Evolutionary conservation across 2,797 vertebrate genomes (phyloP), one percentile per base, ranked within the genome.

Genomic region (Oophaga sylvatica): DNA sequence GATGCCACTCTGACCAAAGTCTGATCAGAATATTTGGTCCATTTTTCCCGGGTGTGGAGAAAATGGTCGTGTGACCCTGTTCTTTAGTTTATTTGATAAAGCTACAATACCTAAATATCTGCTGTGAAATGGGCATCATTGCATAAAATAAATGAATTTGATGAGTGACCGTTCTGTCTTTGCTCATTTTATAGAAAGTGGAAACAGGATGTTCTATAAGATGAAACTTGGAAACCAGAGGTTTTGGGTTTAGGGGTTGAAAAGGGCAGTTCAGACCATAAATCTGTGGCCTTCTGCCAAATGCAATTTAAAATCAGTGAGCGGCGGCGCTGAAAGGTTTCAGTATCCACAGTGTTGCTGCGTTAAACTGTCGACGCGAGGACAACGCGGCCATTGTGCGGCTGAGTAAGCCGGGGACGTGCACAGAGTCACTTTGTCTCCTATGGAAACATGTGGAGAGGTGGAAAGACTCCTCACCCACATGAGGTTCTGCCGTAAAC

Each of bases 371-470:
- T 75, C n/a, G n/a, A 77, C 53, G n/a, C 62, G 84, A 83, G 79
- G 79, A 89, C 86, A 89, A 89, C 80, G 63, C 73, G 29, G 73
- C 41, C 79, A 86, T 89, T 89, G 88, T 89, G 56, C 22, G 62
- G 80, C 63, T n/a, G 63, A 70, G 83, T 67, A 63, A 81, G 53
- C 71, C 57, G 59, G 88, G 80, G 84, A 82, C 80, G 63, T 86
- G 84, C 45, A 89, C 88, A 89, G 63, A 67, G 84, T 86, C 57
- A 83, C 88, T 89, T 79, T 89, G 71, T 89, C 79, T 89, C 71
- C 82, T 68, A 59, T 86, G 88, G 79, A 80, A 87, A 83, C 62
- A 79, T 80, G 56, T 85, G 73, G 67, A 83, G 20, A 82, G 70
- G n/a, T 81, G 67, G 81, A 88, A 80, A 84, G 87, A 80, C 71